Evolutionary conservation across 2,797 vertebrate genomes (phyloP).

Genomic region (Eleutherodactylus coqui): DNA sequence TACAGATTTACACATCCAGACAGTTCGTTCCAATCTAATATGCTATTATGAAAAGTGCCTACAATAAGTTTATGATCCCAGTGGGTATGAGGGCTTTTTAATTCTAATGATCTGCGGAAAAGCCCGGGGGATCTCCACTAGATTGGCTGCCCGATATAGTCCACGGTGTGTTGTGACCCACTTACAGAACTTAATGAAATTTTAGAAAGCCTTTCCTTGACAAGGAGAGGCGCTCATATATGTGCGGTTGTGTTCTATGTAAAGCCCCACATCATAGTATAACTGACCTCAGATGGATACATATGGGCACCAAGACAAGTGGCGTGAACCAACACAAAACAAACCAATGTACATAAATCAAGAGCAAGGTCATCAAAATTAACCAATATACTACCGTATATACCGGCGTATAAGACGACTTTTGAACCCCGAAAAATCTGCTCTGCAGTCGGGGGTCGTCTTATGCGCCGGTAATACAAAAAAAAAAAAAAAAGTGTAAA

Average conservation of each 20-base stretch:
- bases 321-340: no score
- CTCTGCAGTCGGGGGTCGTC: no score
- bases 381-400: no score
- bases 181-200: slow-evolving; percentile 29
- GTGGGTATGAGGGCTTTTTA: slow-evolving; percentile 10
- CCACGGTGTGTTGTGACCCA: slow-evolving; percentile 34
- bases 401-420: no score
- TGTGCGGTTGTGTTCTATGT: background rate
- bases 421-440: no score
- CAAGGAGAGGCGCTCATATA: background rate
- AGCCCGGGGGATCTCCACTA: slow-evolving; percentile 40
- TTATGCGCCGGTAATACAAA: no score
- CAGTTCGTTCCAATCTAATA: slow-evolving; percentile 15
- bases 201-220: slow-evolving; percentile 6
- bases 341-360: no score
- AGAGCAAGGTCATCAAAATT: no score
- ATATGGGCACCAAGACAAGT: background rate
- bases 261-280: background rate
- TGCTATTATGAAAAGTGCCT: slow-evolving; percentile 27
- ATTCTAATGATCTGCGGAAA: slow-evolving; percentile 9
- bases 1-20: slow-evolving; percentile 14
- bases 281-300: background rate
- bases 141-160: slow-evolving; percentile 38
- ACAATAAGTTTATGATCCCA: slow-evolving; percentile 27
- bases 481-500: no score